Evolutionary conservation across 2,113 vertebrate species (phyloP), one percentile per base, ranked within the genome.

Genomic region (Columbina picui): DNA sequence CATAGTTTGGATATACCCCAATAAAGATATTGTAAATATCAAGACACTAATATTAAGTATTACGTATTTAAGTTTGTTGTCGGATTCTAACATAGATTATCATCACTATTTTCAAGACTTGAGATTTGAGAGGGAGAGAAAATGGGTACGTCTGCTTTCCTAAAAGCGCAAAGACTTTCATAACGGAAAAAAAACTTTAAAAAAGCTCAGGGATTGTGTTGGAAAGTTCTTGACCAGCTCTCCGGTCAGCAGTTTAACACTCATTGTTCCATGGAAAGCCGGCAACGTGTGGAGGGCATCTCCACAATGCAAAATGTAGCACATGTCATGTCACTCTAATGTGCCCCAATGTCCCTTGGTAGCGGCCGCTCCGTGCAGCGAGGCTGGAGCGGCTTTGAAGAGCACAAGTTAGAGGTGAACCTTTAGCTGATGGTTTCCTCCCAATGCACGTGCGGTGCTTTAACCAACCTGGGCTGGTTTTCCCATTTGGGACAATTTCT

Each of bases 381-480:
- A 39, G 39, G 39, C 39, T 12, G 39, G 11, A 12, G 39, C 39
- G 39, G 39, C 11, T 39, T 39, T 39, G 39, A 39, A 39, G 43
- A 45, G 43, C 43, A 9, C 43, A 19, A 9, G 36, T 59, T 41
- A 9, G 1, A 36, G 63, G 7, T 60, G 60, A 70, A 60, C 76
- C 63, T 77, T 67, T 15, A 26, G 23, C 53, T 53, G 34, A 38
- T 77, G 13, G 26, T 55, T n/a, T 41, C 59, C 55, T 49, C 21
- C 2, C n/a, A 10, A 30, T 11, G 52, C 3, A 1, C 8, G 0
- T 12, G 47, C 0, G 2, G 63, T 18, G 5, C 69, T 76, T 55
- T 2, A 11, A 18, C 6, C 41, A 29, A 32, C 45, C 71, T 47
- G 29, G 2, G 38, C 12, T 39, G 0, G 25, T 53, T 69, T 20